Conservation (phyloP, 2,113 vertebrate species). For the Nibea coibor region DNA sequence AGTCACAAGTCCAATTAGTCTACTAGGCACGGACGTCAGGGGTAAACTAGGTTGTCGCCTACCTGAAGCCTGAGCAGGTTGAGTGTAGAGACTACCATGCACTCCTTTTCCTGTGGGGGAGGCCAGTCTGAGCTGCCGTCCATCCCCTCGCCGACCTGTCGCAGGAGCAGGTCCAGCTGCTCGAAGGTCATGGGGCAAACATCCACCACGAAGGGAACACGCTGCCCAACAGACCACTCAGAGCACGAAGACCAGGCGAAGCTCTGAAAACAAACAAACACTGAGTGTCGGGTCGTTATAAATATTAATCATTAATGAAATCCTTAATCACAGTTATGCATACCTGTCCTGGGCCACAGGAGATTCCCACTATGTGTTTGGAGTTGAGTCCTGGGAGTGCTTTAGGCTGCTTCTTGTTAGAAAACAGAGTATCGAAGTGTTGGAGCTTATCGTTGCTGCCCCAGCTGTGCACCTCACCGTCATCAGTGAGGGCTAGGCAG, state of each 20-base stretch:
- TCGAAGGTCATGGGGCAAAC: constrained; percentile 96
- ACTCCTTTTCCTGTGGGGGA: constrained; percentile 96
- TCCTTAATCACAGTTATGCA: not conserved
- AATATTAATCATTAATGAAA: not conserved
- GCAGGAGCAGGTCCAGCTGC: constrained; percentile 94
- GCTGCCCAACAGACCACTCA: constrained; percentile 96
- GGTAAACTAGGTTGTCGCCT: not conserved
- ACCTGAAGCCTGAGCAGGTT: constrained; percentile 97
- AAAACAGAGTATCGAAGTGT: constrained; percentile 96
- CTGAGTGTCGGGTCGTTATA: not conserved
- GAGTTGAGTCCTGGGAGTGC: constrained; percentile 93
- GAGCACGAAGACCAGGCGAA: constrained; percentile 98
- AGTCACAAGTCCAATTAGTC: not conserved
- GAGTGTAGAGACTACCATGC: constrained; percentile 94
- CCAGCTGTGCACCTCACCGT: constrained; percentile 98
- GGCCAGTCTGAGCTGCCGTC: constrained; percentile 98
- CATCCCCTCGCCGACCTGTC: constrained; percentile 97
- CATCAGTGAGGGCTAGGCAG: constrained; percentile 95
- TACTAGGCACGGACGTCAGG: not conserved
- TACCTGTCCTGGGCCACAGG: constrained; percentile 97
- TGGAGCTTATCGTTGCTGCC: constrained; percentile 98
- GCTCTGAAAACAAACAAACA: constrained; percentile 71
- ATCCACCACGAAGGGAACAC: constrained; percentile 97
- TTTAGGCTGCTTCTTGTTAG: constrained; percentile 95
- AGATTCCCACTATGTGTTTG: constrained; percentile 95